Evolutionary conservation across 2,888 invertebrate genomes (phyloP).

Genomic region (Agrypnus murinus): DNA sequence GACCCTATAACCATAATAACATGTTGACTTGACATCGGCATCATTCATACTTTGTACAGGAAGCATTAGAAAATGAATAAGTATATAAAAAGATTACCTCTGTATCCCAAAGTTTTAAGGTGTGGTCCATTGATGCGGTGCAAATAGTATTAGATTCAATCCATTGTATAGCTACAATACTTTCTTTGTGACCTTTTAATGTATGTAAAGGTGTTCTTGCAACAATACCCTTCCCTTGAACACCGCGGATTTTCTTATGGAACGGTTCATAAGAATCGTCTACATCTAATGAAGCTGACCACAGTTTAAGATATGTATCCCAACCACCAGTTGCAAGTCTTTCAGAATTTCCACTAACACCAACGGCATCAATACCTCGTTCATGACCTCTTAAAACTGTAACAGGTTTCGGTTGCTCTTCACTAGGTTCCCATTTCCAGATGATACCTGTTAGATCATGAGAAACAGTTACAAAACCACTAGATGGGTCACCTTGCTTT

Average conservation of each 20-base stretch:
- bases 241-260: conserved; percentile 63
- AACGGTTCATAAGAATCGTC: conserved; percentile 65
- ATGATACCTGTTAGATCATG: conserved; percentile 94
- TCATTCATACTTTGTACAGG: no score
- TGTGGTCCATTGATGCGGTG: conserved; percentile 97
- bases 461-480: conserved; percentile 80
- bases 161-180: conserved; percentile 91
- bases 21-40: no score
- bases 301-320: conserved; percentile 94
- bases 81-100: conserved; percentile 70
- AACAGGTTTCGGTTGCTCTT: conserved; percentile 85
- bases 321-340: conserved; percentile 90
- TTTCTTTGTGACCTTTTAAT: conserved; percentile 94
- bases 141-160: conserved; percentile 84
- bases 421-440: conserved; percentile 88
- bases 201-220: conserved; percentile 87
- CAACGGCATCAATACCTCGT: conserved; percentile 91
- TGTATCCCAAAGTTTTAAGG: conserved; percentile 95
- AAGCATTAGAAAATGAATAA: no score
- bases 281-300: conserved; percentile 79
- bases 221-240: conserved; percentile 43
- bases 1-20: no score
- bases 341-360: conserved; percentile 80
- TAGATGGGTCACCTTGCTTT: conserved; percentile 75
- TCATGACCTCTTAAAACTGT: conserved; percentile 93